Conservation (phyloP, 2,113 vertebrate species). For the Halichoerus grypus region DNA sequence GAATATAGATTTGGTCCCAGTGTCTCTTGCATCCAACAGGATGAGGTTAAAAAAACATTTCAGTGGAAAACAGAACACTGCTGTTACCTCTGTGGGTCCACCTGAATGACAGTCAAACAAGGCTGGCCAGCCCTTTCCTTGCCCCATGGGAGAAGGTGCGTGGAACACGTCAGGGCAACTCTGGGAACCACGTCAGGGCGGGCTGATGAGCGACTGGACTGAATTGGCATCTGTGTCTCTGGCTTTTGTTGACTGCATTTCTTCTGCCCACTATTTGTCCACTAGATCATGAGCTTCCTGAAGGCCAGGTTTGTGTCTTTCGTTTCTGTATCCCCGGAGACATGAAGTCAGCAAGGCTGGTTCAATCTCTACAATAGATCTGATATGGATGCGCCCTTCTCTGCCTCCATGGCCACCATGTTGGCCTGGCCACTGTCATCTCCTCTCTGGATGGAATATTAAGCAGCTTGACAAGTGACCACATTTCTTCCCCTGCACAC, state of each 20-base stretch:
- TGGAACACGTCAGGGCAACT: rapidly evolving
- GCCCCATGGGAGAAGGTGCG: rapidly evolving
- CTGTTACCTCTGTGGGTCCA: neutral
- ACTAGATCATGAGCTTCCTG: neutral
- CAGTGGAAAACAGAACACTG: neutral
- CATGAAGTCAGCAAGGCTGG: neutral
- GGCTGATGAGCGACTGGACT: neutral
- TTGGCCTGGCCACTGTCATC: neutral
- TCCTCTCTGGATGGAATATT: neutral
- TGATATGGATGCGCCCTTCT: neutral
- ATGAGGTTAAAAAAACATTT: neutral
- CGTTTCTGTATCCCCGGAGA: neutral
- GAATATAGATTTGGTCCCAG: neutral
- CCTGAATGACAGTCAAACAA: neutral
- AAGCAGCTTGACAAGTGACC: neutral
- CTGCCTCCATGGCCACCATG: no score
- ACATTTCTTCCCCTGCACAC: no score
- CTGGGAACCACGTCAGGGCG: neutral
- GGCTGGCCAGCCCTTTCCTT: neutral
- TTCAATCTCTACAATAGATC: neutral
- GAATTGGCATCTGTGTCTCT: neutral
- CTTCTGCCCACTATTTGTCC: neutral
- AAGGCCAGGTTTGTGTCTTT: neutral
- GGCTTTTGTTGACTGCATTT: neutral
- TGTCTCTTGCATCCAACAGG: neutral